Evolutionary conservation across 2,888 invertebrate genomes (phyloP).

Genomic region (Erebia palarica): DNA sequence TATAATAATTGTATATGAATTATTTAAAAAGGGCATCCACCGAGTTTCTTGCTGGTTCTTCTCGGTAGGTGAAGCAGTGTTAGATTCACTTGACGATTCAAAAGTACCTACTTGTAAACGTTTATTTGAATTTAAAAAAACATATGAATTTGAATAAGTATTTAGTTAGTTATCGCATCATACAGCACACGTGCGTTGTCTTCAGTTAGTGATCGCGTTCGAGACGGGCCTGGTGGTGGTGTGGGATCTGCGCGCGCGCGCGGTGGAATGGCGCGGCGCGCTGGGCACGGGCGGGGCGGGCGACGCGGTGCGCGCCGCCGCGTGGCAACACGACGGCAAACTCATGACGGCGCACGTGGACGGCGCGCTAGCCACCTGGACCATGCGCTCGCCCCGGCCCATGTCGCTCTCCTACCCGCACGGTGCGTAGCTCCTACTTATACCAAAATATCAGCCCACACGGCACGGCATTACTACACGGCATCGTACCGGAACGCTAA

Average conservation of each 20-base stretch:
- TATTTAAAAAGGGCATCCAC: too few relatives aligned
- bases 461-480: too few relatives aligned
- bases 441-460: not conserved
- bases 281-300: slow-evolving; percentile 89
- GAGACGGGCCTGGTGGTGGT: slow-evolving; percentile 96
- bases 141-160: too few relatives aligned
- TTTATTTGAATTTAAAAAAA: too few relatives aligned
- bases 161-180: too few relatives aligned
- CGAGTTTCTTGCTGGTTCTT: too few relatives aligned
- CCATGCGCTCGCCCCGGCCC: slow-evolving; percentile 89
- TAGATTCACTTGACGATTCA: too few relatives aligned
- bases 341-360: slow-evolving; percentile 98
- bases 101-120: too few relatives aligned
- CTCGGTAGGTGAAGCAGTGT: too few relatives aligned
- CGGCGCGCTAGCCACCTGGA: slow-evolving; percentile 98
- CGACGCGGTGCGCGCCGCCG: slow-evolving; percentile 91
- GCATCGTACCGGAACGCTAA: too few relatives aligned
- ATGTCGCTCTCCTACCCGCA: slow-evolving; percentile 94
- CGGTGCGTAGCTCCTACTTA: slow-evolving; percentile 82
- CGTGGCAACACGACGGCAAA: slow-evolving; percentile 99
- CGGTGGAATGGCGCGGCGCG: slow-evolving; percentile 92
- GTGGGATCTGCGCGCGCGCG: slow-evolving; percentile 96
- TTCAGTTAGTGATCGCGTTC: slow-evolving; percentile 96
- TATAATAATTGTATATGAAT: too few relatives aligned
- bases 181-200: not conserved